Percentiles rank a stretch among this genome's conserved stretches.
Conservation (phyloP, 53 echinoderm and acorn worm genomes). For the Holothuria leucospilota region DNA sequence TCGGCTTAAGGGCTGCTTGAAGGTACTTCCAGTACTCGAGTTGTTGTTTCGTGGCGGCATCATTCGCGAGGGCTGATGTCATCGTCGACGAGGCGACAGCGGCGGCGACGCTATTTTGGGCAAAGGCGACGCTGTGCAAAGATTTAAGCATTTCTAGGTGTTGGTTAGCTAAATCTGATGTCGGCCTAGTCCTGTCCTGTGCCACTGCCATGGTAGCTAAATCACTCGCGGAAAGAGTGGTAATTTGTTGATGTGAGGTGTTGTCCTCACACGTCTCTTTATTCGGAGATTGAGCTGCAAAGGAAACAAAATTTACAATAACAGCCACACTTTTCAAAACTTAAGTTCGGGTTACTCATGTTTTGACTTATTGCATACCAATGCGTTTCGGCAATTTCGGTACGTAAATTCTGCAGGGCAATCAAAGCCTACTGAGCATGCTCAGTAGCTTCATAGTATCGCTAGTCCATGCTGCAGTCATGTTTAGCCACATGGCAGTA, state of each 20-base stretch:
- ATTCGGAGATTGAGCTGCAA: slow-evolving; percentile 11
- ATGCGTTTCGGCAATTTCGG: no score
- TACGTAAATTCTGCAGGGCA: no score
- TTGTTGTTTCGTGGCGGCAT: slow-evolving; percentile 36
- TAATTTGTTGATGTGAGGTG: background rate
- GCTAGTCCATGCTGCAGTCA: no score
- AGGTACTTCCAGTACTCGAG: slow-evolving; percentile 51
- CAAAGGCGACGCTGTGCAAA: slow-evolving; percentile 43
- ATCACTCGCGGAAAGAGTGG: background rate
- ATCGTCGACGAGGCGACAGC: slow-evolving; percentile 42
- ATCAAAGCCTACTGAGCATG: no score
- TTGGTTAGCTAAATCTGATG: slow-evolving; percentile 20
- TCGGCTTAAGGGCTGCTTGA: slow-evolving; percentile 44
- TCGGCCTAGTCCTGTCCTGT: slow-evolving; percentile 4
- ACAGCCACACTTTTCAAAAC: no score
- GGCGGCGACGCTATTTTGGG: slow-evolving; percentile 35
- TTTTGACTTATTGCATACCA: no score
- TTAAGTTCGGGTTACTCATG: no score
- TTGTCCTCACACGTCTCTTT: background rate
- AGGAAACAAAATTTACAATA: background rate
- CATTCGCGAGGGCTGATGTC: slow-evolving; percentile 18
- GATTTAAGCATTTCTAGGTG: slow-evolving; percentile 44
- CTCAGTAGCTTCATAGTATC: no score
- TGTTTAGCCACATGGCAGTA: no score
- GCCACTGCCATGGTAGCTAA: background rate